These are phyloP conservation scores for Pangasius macronema DNA, from an alignment of 2,797 vertebrate genomes.

Conservation along the genomic window DNA sequence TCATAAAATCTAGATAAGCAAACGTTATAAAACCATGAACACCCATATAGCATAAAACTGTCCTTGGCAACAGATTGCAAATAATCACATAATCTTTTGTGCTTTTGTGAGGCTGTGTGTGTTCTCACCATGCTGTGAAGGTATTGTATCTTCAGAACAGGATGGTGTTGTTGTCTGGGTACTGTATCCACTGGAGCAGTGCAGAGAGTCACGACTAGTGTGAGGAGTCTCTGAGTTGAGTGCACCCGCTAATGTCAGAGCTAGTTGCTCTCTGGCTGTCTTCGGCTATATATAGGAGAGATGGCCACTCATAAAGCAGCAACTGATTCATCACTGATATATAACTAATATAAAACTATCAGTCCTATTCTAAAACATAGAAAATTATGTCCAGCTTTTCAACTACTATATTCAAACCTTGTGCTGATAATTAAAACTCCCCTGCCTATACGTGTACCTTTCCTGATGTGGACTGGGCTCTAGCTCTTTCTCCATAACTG, in stretches of 20 bases:
- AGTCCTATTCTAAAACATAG: neutral
- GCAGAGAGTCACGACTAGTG: conserved; percentile 81
- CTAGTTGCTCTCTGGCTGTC: conserved; percentile 76
- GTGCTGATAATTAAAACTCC: neutral
- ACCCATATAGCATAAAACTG: neutral
- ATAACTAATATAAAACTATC: neutral
- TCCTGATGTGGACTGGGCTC: conserved; percentile 76
- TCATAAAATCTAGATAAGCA: neutral
- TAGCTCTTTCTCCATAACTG: conserved; percentile 68
- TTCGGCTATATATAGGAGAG: conserved; percentile 59
- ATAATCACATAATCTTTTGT: neutral
- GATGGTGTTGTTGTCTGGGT: conserved; percentile 85
- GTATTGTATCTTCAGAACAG: conserved; percentile 84
- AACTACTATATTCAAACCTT: neutral
- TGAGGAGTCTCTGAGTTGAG: conserved; percentile 71
- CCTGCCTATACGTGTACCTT: conserved; percentile 67
- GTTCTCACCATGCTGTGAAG: conserved; percentile 75
- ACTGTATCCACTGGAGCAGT: conserved; percentile 85
- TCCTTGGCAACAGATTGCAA: neutral
- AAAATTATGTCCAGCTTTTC: neutral
- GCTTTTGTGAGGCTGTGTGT: neutral
- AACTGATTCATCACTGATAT: neutral
- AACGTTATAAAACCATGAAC: neutral
- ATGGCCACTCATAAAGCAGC: neutral
- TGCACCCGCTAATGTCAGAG: conserved; percentile 67